Conservation (phyloP, 2,797 vertebrate genomes). For the Aselliscus stoliczkanus region DNA sequence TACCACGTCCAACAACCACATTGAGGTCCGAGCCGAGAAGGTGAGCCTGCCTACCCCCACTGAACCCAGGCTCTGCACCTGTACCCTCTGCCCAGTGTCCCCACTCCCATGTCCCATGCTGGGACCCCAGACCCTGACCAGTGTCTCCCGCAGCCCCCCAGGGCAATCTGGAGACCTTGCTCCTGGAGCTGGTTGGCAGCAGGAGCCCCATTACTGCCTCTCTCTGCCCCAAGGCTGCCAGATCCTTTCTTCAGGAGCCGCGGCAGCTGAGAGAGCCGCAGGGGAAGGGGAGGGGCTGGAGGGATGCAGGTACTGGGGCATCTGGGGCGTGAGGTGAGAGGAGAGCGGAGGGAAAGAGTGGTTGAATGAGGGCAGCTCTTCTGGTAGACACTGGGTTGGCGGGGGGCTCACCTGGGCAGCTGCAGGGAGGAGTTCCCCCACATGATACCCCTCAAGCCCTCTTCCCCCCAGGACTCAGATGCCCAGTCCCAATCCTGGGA, state of each 20-base stretch:
- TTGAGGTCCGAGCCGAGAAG: slow-evolving; percentile 92
- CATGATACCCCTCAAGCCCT: neutral
- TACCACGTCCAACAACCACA: slow-evolving; percentile 91
- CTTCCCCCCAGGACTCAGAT: neutral
- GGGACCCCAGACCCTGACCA: neutral
- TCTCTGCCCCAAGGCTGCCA: neutral
- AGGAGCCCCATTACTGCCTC: neutral
- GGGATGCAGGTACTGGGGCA: neutral
- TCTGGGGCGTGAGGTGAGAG: no score
- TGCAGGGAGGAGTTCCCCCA: neutral
- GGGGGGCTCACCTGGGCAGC: neutral
- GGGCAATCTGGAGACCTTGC: neutral
- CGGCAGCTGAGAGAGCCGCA: neutral
- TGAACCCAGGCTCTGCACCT: rapidly evolving
- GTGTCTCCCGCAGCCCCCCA: neutral
- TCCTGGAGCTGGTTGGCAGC: rapidly evolving
- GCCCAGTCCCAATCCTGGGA: neutral
- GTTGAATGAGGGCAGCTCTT: neutral
- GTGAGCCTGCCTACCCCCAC: slow-evolving; percentile 74
- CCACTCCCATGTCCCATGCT: neutral
- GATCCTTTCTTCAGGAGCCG: neutral
- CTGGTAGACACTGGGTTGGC: neutral
- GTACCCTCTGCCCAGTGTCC: neutral
- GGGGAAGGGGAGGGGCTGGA: no score
- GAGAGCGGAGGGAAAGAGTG: neutral